Evolutionary conservation across 2,797 vertebrate species (phyloP), one percentile per base, ranked within the genome.

Genomic region (Meda fulgida): DNA sequence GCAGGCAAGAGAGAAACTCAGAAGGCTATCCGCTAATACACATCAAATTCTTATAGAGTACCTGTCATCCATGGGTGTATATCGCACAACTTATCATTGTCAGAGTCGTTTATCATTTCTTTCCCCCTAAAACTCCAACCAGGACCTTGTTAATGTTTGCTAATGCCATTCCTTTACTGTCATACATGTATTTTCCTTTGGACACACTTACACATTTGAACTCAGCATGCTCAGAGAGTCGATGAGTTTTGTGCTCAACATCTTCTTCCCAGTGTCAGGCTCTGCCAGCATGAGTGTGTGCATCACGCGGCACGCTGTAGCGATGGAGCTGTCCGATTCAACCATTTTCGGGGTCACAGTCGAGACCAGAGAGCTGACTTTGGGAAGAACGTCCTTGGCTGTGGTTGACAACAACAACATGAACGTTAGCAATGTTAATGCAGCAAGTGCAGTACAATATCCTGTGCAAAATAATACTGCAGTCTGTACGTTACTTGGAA

Each of bases 331-430:
- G 1, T 97, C 96, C 0, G 91, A 94, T 86, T 94, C 94, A 81
- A 80, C 92, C 92, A 92, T 88, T 31, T 90, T 90, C 0, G 3
- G 29, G 2, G 66, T n/a, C 65, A 90, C 91, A 2, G 91, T 88
- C 63, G 92, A 89, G 75, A 99, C 91, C 80, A 97, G 90, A 34
- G 89, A 72, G 53, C 92, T 91, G 83, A 99, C 93, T n/a, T 95
- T 93, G 6, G 97, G 96, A 84, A 98, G 94, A 40, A 96, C 90
- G 81, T 96, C 93, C 88, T 95, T 95, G 34, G 94, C 96, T 97
- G 72, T 31, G 18, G n/a, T 43, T 58, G 11, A 70, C 18, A 69
- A 55, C 2, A 21, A 77, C 51, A 75, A 31, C 55, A 76, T 7
- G 9, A 34, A 65, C 19, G 5, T 83, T 34, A 29, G 53, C n/a